Evolutionary conservation across 2,797 vertebrate genomes (phyloP).

Genomic region (Myotis pilosus): DNA sequence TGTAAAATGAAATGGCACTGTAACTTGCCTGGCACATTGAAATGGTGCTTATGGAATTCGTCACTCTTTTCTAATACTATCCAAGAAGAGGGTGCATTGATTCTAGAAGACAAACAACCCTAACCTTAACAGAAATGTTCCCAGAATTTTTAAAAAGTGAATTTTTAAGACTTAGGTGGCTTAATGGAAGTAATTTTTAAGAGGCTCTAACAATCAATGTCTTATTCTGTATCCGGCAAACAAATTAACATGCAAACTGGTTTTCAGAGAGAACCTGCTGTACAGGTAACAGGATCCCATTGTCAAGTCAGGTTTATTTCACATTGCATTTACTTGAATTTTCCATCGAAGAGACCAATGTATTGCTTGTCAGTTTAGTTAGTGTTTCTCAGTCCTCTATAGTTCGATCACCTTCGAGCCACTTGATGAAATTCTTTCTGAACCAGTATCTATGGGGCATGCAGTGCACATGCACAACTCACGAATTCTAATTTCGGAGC

Average conservation of each 20-base stretch:
- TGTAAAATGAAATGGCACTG: neutral
- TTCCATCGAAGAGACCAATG: neutral
- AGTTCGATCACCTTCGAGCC: neutral
- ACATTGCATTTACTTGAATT: neutral
- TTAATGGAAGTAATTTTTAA: conserved; percentile 6
- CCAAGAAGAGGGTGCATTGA: neutral
- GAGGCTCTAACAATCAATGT: neutral
- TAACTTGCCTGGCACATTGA: neutral
- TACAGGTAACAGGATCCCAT: neutral
- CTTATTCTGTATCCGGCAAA: conserved; percentile 23
- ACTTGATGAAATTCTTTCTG: neutral
- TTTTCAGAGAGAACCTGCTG: neutral
- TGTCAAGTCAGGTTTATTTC: conserved; percentile 39
- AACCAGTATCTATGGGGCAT: neutral
- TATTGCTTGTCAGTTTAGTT: neutral
- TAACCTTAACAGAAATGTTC: conserved; percentile 12
- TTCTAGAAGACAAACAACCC: neutral
- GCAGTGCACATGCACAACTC: neutral
- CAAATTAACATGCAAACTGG: neutral
- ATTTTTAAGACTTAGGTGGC: neutral
- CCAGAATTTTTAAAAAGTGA: neutral
- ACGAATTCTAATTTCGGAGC: conserved; percentile 25
- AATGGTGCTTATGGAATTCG: neutral
- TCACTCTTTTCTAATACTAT: neutral
- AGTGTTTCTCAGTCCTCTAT: neutral